phyloP scores from a whole-genome alignment of 1,140 invertebrate genomes.

The Drosophila truncata region DNA sequence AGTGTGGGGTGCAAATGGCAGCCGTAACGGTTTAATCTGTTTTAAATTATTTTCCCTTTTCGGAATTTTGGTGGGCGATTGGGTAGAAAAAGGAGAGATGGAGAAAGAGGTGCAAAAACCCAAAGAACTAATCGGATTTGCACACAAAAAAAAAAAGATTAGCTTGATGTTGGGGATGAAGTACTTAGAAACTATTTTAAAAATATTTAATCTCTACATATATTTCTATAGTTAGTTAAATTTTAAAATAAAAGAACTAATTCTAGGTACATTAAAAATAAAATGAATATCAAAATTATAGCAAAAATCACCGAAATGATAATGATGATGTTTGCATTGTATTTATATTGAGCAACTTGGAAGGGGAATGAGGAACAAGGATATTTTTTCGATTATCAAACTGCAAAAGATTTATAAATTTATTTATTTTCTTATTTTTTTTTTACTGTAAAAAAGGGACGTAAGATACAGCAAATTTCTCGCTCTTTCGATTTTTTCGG shows the following conservation, averaged over 20 bases:
- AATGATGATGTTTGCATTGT: too few relatives aligned
- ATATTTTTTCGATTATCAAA: too few relatives aligned
- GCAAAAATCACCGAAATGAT: too few relatives aligned
- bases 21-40: constrained; percentile 82
- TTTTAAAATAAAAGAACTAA: too few relatives aligned
- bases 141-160: background rate
- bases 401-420: too few relatives aligned
- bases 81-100: constrained; percentile 9
- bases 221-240: background rate
- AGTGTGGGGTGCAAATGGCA: constrained; percentile 74
- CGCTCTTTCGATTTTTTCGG: background rate
- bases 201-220: background rate
- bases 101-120: constrained; percentile 11
- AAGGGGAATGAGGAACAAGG: too few relatives aligned
- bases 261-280: too few relatives aligned
- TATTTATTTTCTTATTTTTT: background rate
- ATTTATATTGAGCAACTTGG: too few relatives aligned
- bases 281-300: too few relatives aligned
- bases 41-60: constrained; percentile 76
- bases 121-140: constrained; percentile 46
- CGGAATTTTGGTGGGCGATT: background rate
- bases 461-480: background rate
- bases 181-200: background rate
- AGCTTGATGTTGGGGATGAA: background rate
- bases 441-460: background rate